Evolutionary conservation across 2,797 vertebrate genomes (phyloP), one percentile per base, ranked within the genome.

Genomic region (Danionella dracula): DNA sequence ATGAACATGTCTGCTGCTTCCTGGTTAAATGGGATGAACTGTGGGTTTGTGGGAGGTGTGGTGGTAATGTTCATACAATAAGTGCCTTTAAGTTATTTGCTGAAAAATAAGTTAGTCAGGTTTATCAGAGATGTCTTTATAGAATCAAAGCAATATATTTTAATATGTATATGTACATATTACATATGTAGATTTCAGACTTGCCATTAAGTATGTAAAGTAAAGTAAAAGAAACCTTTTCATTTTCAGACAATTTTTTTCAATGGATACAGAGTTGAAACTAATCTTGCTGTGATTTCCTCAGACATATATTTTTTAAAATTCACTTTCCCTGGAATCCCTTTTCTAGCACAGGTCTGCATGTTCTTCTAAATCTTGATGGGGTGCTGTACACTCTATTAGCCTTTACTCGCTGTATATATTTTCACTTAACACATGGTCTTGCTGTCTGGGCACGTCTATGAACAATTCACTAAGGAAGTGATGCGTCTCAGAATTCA

Each of bases 41-140:
- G 27, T 19, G 34, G 27, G 29, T 31, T 40, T 11, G 8, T 35
- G 53, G 11, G 35, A 16, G 23, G 37, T 19, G 32, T n/a, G n/a
- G n/a, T n/a, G n/a, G n/a, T n/a, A n/a, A n/a, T n/a, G n/a, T n/a
- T n/a, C n/a, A 27, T 5, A 51, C 57, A 23, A 15, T 17, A 63
- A 23, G 37, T 44, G 64, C 58, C 57, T 75, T 78, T 74, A 78
- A 68, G 68, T 70, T 16, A 56, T 73, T 79, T 82, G 79, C 81
- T 84, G n/a, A 79, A 84, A 83, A 85, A 83, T 75, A 85, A 86
- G 86, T 78, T 68, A 72, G 68, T 65, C 73, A 66, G 69, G 68
- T 78, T 78, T 76, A 75, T 70, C 68, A 66, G 69, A 42, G 73
- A 79, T 9, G 8, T 69, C 20, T 8, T 61, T n/a, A n/a, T n/a